A percentile compares a stretch with the other conserved stretches of the same genome.
These are phyloP conservation scores for Pampus argenteus DNA, from an alignment of 2,797 vertebrate genomes.

Conservation along the genomic window DNA sequence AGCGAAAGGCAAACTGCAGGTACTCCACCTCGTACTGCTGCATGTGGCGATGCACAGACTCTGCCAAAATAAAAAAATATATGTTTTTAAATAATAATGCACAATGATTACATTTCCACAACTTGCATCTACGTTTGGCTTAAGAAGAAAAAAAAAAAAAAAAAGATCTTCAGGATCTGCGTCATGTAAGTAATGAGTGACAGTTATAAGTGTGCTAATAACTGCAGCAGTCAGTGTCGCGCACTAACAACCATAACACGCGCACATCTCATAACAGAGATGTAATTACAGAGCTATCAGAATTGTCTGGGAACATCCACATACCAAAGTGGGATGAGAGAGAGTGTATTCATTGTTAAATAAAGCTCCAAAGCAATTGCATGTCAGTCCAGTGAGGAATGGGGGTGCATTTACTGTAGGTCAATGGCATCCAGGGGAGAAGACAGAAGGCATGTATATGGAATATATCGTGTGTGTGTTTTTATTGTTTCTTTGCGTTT, in stretches of 20 bases:
- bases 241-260: background rate
- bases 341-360: conserved; percentile 44
- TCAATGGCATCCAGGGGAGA: conserved; percentile 41
- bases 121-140: background rate
- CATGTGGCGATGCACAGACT: conserved; percentile 93
- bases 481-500: conserved; percentile 44
- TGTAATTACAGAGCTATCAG: conserved; percentile 66
- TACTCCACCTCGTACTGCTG: conserved; percentile 95
- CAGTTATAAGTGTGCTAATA: conserved; percentile 37
- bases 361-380: conserved; percentile 42
- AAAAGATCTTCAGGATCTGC: background rate
- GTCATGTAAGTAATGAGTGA: conserved; percentile 9
- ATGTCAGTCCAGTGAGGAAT: conserved; percentile 34
- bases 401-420: conserved; percentile 32
- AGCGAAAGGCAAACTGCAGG: conserved; percentile 98
- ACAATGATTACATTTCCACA: background rate
- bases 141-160: background rate
- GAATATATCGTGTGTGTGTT: background rate
- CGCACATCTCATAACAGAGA: conserved; percentile 52
- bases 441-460: conserved; percentile 20
- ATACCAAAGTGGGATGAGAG: conserved; percentile 35
- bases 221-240: conserved; percentile 43
- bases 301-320: conserved; percentile 45
- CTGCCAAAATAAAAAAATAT: conserved; percentile 72
- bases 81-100: conserved; percentile 7